A percentile compares a stretch with the other conserved stretches of the same genome.
Evolutionary conservation across 2,888 invertebrate species (phyloP).

Genomic region (Hypena proboscidalis): DNA sequence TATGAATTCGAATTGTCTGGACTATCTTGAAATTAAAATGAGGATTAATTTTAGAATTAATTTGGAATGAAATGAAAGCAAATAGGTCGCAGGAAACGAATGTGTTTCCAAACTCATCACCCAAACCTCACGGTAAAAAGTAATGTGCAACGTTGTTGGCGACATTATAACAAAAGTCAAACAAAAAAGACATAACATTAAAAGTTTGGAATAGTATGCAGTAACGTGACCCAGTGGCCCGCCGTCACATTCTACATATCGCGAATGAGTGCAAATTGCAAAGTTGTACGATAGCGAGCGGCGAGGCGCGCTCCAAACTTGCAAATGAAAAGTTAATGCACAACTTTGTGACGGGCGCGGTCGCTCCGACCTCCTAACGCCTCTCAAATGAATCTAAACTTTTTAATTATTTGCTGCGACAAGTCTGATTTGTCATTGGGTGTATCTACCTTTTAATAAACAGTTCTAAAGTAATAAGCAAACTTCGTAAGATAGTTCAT

Average conservation of each 20-base stretch:
- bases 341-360: conserved; percentile 73
- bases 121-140: no score
- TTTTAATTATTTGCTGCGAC: conserved; percentile 69
- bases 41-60: no score
- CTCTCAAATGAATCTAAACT: conserved; percentile 68
- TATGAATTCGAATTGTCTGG: no score
- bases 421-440: conserved; percentile 56
- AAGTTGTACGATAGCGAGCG: conserved; percentile 61
- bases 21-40: no score
- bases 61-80: no score
- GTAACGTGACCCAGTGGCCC: conserved; percentile 21
- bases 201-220: conserved; percentile 10
- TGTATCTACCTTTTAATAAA: no score
- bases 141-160: no score
- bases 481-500: no score
- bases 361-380: conserved; percentile 62
- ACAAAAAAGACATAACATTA: conserved; percentile 2
- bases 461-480: no score
- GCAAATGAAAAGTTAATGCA: conserved; percentile 81
- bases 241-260: conserved; percentile 50
- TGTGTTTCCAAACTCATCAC: no score
- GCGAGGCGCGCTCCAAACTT: conserved; percentile 67
- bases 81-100: no score
- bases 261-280: conserved; percentile 57
- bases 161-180: no score